These are phyloP conservation scores for Stegophylla sp. DNA, from an alignment of 2,888 invertebrate genomes.

Conservation along the genomic window DNA sequence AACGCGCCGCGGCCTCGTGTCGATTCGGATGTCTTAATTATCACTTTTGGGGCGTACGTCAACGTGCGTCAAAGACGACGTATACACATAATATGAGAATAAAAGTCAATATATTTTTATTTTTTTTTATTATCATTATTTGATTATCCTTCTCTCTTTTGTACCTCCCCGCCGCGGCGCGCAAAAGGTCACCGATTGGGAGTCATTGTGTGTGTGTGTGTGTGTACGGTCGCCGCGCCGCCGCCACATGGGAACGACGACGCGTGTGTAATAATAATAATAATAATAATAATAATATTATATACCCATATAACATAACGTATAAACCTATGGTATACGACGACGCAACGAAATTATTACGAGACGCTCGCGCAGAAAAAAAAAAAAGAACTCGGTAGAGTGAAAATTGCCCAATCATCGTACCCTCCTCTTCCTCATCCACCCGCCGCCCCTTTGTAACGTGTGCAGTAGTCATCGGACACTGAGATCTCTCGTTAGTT, in stretches of 20 bases:
- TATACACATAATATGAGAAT: background rate
- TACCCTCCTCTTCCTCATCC: constrained; percentile 55
- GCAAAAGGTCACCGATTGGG: constrained; percentile 50
- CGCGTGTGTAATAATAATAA: too few relatives aligned
- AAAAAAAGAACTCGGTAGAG: constrained; percentile 9
- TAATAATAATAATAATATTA: too few relatives aligned
- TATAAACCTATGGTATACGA: background rate
- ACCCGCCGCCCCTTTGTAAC: background rate
- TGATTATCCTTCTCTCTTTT: background rate
- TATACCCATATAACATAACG: background rate
- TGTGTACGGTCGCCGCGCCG: too few relatives aligned
- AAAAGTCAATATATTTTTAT: constrained; percentile 19
- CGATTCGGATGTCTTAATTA: constrained; percentile 56
- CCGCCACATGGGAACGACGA: constrained; percentile 31
- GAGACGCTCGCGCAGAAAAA: background rate
- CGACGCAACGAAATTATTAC: constrained; percentile 48
- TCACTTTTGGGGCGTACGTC: constrained; percentile 46
- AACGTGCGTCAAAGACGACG: constrained; percentile 31
- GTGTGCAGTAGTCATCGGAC: constrained; percentile 60
- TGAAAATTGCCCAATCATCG: constrained; percentile 54
- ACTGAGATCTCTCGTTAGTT: background rate
- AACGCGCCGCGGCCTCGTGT: constrained; percentile 16
- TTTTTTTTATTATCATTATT: background rate
- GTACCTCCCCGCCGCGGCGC: constrained; percentile 44
- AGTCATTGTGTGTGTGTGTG: constrained; percentile 21